Conservation (phyloP, 1,140 invertebrate genomes). For the Adelges cooleyi region DNA sequence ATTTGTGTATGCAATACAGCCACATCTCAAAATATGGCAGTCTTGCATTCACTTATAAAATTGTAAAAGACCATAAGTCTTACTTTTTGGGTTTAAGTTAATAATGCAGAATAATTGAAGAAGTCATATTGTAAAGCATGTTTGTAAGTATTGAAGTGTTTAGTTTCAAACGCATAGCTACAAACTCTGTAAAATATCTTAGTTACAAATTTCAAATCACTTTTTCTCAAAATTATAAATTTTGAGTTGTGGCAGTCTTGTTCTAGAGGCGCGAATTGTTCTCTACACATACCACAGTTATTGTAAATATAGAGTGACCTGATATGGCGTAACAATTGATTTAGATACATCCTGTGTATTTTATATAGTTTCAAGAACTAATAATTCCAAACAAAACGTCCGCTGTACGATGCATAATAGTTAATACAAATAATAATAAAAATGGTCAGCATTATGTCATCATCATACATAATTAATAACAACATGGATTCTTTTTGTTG, state of each 20-base stretch:
- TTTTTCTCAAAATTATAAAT: background rate
- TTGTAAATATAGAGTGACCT: no score
- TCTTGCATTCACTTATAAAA: background rate
- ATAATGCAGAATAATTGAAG: background rate
- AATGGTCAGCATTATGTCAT: no score
- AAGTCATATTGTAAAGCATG: background rate
- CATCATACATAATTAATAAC: no score
- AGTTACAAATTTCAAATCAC: background rate
- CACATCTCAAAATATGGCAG: background rate
- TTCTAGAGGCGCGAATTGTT: background rate
- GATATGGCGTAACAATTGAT: no score
- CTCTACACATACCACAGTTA: no score
- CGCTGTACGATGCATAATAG: no score
- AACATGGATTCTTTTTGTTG: no score
- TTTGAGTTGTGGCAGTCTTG: background rate
- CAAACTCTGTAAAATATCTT: background rate
- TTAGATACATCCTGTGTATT: no score
- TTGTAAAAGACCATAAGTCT: background rate
- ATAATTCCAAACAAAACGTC: no score
- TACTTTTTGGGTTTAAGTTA: background rate
- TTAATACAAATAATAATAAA: no score
- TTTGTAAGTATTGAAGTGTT: background rate
- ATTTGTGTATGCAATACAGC: background rate
- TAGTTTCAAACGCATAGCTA: background rate
- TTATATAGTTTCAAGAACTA: no score